Evolutionary conservation across 2,888 invertebrate genomes (phyloP), one percentile per base, ranked within the genome.

Genomic region (Chaetogeoica ovagalla): DNA sequence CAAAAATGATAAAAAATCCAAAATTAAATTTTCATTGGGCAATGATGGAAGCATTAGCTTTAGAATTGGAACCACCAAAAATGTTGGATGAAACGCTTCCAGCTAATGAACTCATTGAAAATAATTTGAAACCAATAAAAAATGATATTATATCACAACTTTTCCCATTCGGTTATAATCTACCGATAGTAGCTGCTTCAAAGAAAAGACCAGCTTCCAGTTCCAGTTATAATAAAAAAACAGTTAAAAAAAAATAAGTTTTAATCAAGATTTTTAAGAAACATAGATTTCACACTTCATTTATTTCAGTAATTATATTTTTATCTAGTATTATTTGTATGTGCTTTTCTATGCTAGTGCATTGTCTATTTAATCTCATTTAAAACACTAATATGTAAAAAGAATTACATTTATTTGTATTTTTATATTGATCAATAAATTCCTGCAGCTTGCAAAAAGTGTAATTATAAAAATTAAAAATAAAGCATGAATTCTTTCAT

Each of bases 1-100:
- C 82, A 19, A 15, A 65, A 43, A 23, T 72, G 30, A 81, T 83
- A 1, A 66, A 73, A 30, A 83, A 83, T 66, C 83, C 83, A 2
- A 82, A 83, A 81, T 52, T 83, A 52, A 77, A 79, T 39, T 75
- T 21, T n/a, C 82, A 82, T 55, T 83, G 83, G 83, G 82, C 81
- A 19, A 82, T 81, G 68, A 57, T 83, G 0, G 83, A 83, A 73
- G 76, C 83, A 19, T 43, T 83, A 52, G 82, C 82, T 37, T 48
- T 83, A 17, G 73, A 82, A 57, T 70, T 43, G 21, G 59, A 77
- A 59, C 37, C 72, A 15, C 69, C 69, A 23, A 48, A 73, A 1
- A 0, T 59, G 59, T 37, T 7, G 21, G 82, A 83, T 52, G 71
- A 74, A 68, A 81, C 81, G 4, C 52, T 77, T 30, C 70, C 70